A percentile compares a stretch with the other conserved stretches of the same genome.
Conservation (phyloP, 1,140 invertebrate species). For the Bombus pascuorum region DNA sequence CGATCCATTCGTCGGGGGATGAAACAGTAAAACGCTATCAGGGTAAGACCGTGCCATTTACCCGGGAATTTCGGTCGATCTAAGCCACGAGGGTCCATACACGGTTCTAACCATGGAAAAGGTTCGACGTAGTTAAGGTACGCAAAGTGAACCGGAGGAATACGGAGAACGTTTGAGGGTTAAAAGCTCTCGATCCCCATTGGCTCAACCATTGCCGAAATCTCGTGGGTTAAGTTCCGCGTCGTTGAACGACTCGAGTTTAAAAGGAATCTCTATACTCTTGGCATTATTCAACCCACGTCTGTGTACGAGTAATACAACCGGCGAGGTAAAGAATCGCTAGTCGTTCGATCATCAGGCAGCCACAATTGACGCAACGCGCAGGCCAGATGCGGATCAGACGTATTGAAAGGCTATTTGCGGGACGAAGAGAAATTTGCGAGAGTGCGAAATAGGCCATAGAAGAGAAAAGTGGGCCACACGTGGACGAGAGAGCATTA, state of each 20-base stretch:
- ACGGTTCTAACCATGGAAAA: background rate
- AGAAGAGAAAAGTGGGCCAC: conserved; percentile 27
- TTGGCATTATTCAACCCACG: too few species aligned
- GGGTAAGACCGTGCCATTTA: background rate
- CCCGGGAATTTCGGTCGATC: background rate
- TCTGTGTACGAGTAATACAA: too few species aligned
- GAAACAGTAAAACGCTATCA: background rate
- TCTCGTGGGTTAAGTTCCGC: background rate
- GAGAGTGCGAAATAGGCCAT: conserved; percentile 25
- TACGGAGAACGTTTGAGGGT: background rate
- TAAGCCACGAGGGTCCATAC: background rate
- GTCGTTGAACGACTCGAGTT: background rate
- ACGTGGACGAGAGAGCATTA: conserved; percentile 3
- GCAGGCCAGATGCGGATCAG: background rate
- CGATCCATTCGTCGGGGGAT: background rate
- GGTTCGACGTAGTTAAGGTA: background rate
- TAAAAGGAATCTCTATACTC: background rate
- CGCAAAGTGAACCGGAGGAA: background rate
- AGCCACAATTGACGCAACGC: background rate
- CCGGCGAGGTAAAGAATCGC: too few species aligned
- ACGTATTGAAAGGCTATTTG: background rate
- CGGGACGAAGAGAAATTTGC: background rate
- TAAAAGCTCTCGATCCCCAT: background rate
- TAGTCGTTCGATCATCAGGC: background rate
- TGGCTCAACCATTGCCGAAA: too few species aligned